These are phyloP conservation scores for Dromas ardeola DNA, from an alignment of 2,113 vertebrate species.

Conservation along the genomic window DNA sequence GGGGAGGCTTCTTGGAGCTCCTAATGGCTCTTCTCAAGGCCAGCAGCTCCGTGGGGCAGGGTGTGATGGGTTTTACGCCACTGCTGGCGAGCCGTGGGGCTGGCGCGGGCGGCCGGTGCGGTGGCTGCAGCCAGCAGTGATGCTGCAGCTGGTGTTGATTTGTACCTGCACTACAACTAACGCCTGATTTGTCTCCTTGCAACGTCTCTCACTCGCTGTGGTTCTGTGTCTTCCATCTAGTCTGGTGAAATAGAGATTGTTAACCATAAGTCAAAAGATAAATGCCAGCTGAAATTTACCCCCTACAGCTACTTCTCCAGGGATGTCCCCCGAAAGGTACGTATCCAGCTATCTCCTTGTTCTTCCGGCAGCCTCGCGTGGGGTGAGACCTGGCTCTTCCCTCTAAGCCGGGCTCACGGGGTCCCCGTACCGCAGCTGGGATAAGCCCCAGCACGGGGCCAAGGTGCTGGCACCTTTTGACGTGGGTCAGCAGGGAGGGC, in stretches of 20 bases:
- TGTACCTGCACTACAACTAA: neutral
- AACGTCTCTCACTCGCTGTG: neutral
- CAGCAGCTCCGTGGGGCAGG: neutral
- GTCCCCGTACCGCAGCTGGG: neutral
- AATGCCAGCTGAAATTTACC: conserved; percentile 96
- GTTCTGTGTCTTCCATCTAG: conserved; percentile 70
- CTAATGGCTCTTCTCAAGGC: neutral
- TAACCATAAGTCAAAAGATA: conserved; percentile 95
- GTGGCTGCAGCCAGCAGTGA: neutral
- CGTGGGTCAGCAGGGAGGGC: rapidly evolving
- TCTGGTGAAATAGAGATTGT: conserved; percentile 97
- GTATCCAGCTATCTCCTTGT: neutral
- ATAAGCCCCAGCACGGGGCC: neutral
- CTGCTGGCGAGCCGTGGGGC: neutral
- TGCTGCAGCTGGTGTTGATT: neutral
- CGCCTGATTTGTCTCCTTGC: neutral
- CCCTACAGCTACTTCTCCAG: conserved; percentile 99
- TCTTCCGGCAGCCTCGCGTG: neutral
- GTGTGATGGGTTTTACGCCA: neutral
- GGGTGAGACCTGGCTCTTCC: neutral
- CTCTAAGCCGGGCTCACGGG: neutral
- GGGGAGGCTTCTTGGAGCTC: neutral
- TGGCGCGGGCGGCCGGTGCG: neutral
- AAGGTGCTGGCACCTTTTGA: neutral
- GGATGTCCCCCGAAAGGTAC: conserved; percentile 94